These are phyloP conservation scores for Xenopus petersii DNA, from an alignment of 2,797 vertebrate species.

Conservation along the genomic window DNA sequence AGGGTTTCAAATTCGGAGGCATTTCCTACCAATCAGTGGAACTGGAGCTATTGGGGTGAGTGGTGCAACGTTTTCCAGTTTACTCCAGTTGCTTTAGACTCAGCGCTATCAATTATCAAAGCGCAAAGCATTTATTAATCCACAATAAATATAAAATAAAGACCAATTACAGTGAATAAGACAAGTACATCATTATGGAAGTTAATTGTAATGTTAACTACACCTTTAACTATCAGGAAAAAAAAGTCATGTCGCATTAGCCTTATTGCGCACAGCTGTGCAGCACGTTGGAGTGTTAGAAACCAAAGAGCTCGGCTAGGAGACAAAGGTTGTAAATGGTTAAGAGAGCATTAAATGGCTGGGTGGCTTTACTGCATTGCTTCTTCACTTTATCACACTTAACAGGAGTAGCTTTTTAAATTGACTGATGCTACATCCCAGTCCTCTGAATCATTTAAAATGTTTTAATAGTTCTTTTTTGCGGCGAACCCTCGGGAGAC, in stretches of 20 bases:
- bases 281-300: not conserved
- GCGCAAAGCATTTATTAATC: no score
- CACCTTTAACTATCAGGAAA: no score
- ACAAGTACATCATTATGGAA: no score
- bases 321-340: slow-evolving; percentile 25
- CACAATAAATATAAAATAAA: no score
- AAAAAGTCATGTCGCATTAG: not conserved
- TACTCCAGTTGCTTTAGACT: no score
- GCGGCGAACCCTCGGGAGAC: not conserved
- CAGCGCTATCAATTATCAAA: no score
- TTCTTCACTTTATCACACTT: slow-evolving; percentile 17
- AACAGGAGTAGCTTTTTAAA: slow-evolving; percentile 27
- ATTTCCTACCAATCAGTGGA: no score
- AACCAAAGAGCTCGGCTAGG: not conserved
- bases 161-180: no score
- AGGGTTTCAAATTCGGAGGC: no score
- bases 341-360: slow-evolving; percentile 28
- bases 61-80: no score
- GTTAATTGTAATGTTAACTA: no score
- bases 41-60: no score
- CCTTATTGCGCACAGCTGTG: not conserved
- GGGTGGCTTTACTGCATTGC: slow-evolving; percentile 26
- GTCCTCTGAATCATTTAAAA: slow-evolving; percentile 12
- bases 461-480: slow-evolving; percentile 16
- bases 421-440: not conserved